Conservation (phyloP, 2,113 vertebrate species). For the Caracal caracal region DNA sequence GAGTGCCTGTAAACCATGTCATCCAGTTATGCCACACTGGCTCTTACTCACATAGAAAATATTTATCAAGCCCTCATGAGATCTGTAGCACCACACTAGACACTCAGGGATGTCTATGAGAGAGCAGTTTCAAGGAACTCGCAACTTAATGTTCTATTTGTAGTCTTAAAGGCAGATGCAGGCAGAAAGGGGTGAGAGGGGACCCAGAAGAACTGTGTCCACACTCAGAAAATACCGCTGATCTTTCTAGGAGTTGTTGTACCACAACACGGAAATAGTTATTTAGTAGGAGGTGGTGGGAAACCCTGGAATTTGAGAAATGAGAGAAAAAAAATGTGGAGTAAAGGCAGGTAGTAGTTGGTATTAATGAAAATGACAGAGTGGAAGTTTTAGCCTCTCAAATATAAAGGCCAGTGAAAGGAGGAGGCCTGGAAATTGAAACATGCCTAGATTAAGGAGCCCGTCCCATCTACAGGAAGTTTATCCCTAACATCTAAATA, state of each 20-base stretch:
- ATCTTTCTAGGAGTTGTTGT: not conserved
- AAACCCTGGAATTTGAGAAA: constrained; percentile 74
- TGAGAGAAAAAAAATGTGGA: constrained; percentile 77
- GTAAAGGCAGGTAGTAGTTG: constrained; percentile 74
- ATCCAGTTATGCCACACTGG: not conserved
- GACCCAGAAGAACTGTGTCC: not conserved
- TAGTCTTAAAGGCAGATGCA: constrained; percentile 10
- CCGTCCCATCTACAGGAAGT: constrained; percentile 87
- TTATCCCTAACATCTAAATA: constrained; percentile 88
- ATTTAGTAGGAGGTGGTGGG: not conserved
- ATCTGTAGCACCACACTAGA: not conserved
- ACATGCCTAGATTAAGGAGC: constrained; percentile 84
- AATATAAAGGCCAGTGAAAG: constrained; percentile 84
- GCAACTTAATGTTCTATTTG: not conserved
- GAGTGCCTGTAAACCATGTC: not conserved
- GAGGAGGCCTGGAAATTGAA: constrained; percentile 86
- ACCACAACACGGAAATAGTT: constrained; percentile 33
- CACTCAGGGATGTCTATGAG: not conserved
- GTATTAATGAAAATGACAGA: constrained; percentile 82
- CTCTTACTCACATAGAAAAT: not conserved
- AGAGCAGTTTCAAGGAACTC: not conserved
- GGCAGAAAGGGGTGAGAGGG: not conserved
- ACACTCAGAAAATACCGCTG: not conserved
- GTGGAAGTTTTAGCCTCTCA: constrained; percentile 82
- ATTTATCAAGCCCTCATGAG: constrained; percentile 5